A percentile compares a stretch with the other conserved stretches of the same genome.
These are phyloP conservation scores for Adrianichthys oophorus DNA, from an alignment of 2,797 vertebrate genomes.

Conservation along the genomic window DNA sequence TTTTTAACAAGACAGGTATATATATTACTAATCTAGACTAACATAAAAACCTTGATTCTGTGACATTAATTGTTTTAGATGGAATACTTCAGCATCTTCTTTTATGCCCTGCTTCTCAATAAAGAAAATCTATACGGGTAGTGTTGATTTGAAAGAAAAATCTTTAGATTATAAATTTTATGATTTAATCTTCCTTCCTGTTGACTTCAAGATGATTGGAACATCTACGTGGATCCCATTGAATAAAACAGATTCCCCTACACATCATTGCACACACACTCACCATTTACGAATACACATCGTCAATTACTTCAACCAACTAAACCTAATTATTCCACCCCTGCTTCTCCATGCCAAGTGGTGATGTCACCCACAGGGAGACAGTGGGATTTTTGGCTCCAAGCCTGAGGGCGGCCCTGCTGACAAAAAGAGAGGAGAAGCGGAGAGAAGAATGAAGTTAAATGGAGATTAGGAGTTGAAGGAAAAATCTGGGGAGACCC, in stretches of 20 bases:
- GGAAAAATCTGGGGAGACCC: conserved; percentile 38
- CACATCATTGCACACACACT: conserved; percentile 50
- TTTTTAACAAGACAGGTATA: too few species aligned
- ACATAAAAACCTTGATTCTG: too few species aligned
- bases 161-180: too few species aligned
- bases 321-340: conserved; percentile 77
- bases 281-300: conserved; percentile 31
- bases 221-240: conserved; percentile 57
- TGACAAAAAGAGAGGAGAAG: conserved; percentile 31
- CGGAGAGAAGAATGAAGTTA: conserved; percentile 19
- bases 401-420: conserved; percentile 52
- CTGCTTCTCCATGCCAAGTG: conserved; percentile 67
- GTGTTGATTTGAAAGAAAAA: too few species aligned
- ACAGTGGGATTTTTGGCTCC: conserved; percentile 66
- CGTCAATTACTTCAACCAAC: conserved; percentile 63
- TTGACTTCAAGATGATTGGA: conserved; percentile 7
- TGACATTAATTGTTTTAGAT: too few species aligned
- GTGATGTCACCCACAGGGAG: conserved; percentile 79
- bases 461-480: conserved; percentile 47
- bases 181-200: not conserved
- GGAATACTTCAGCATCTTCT: too few species aligned
- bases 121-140: too few species aligned
- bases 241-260: conserved; percentile 63
- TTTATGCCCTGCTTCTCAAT: too few species aligned
- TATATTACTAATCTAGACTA: too few species aligned